These are phyloP conservation scores for Drosophila neocordata DNA, from an alignment of 1,140 invertebrate genomes.

Conservation along the genomic window DNA sequence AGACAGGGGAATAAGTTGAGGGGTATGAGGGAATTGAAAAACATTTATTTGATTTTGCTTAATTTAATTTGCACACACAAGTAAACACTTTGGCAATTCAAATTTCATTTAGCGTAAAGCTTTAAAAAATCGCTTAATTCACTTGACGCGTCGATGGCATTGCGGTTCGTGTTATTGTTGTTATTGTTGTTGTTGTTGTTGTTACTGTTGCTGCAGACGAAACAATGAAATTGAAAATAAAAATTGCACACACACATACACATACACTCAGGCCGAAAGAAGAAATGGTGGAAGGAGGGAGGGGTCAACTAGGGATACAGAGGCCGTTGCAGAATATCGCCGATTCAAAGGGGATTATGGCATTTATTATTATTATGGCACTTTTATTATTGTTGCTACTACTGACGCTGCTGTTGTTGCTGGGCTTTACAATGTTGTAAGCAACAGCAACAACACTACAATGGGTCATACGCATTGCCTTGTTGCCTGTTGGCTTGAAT, in stretches of 20 bases:
- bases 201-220: constrained; percentile 57
- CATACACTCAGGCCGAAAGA: not conserved
- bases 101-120: constrained; percentile 80
- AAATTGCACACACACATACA: constrained; percentile 53
- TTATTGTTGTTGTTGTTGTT: constrained; percentile 28
- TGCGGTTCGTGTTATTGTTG: constrained; percentile 37
- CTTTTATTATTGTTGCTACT: constrained; percentile 38
- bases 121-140: constrained; percentile 79
- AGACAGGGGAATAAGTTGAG: not conserved
- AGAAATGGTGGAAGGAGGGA: not conserved
- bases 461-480: constrained; percentile 17
- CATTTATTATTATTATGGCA: constrained; percentile 78
- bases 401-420: constrained; percentile 26
- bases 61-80: constrained; percentile 79
- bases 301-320: not conserved
- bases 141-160: constrained; percentile 68
- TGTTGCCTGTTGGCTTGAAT: not conserved
- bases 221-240: constrained; percentile 79
- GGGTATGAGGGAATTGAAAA: constrained; percentile 17
- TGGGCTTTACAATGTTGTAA: constrained; percentile 48
- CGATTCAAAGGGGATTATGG: constrained; percentile 67
- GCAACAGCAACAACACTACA: constrained; percentile 6
- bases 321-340: constrained; percentile 40
- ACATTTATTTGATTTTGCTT: constrained; percentile 77
- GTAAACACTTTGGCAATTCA: constrained; percentile 72